Evolutionary conservation across 2,113 vertebrate genomes (phyloP).

Genomic region (Columba livia): DNA sequence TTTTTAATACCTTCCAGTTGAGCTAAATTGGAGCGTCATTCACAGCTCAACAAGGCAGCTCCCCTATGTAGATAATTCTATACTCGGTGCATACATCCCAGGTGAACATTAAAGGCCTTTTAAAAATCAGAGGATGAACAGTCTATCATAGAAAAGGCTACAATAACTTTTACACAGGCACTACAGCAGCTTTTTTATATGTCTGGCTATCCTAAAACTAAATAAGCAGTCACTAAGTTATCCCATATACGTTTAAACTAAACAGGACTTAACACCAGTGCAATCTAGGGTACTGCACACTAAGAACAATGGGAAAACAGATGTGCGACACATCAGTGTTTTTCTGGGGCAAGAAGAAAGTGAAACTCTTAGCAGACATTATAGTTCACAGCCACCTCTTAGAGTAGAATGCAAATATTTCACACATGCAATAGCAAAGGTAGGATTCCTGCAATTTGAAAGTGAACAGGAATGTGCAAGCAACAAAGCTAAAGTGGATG

Average conservation of each 20-base stretch:
- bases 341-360: not conserved
- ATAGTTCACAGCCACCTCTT: not conserved
- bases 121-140: not conserved
- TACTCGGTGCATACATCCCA: not conserved
- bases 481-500: not conserved
- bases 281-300: not conserved
- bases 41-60: accelerated
- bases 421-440: not conserved
- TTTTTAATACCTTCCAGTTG: not conserved
- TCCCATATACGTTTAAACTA: not conserved
- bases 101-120: not conserved
- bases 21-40: not conserved
- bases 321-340: not conserved
- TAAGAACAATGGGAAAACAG: not conserved
- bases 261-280: not conserved
- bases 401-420: not conserved
- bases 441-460: not conserved
- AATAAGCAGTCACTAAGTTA: not conserved
- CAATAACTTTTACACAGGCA: not conserved
- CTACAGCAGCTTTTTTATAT: not conserved
- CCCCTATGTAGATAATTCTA: not conserved
- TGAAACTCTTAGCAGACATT: not conserved
- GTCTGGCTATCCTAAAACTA: no score
- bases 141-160: not conserved
- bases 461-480: not conserved